Evolutionary conservation across 2,888 invertebrate species (phyloP).

Genomic region (Cremastobaeus sp.): DNA sequence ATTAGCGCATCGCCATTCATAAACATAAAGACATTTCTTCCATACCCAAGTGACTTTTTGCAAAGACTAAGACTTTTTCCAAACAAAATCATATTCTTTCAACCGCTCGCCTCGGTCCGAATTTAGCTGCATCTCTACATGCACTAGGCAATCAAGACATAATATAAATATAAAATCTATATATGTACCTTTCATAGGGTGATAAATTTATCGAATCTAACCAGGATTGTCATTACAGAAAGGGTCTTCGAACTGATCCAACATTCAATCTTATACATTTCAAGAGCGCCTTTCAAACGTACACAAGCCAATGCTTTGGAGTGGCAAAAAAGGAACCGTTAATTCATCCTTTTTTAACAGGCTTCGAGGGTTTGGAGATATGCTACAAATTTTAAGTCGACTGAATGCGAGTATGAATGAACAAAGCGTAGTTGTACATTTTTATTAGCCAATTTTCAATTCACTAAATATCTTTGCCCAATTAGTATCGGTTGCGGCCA

Average conservation of each 20-base stretch:
- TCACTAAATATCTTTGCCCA: too few relatives aligned
- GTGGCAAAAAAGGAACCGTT: constrained; percentile 14
- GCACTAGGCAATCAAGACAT: constrained; percentile 13
- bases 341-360: constrained; percentile 1
- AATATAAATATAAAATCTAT: constrained; percentile 35
- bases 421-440: too few relatives aligned
- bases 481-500: too few relatives aligned
- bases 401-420: not conserved
- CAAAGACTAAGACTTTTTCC: too few relatives aligned
- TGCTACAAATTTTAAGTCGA: constrained; percentile 1
- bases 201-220: constrained; percentile 25
- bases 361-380: not conserved
- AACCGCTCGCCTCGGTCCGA: too few relatives aligned
- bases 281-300: constrained; percentile 10
- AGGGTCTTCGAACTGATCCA: constrained; percentile 5
- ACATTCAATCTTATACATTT: not conserved
- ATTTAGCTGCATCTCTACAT: too few relatives aligned
- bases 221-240: not conserved
- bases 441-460: too few relatives aligned
- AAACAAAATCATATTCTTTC: too few relatives aligned
- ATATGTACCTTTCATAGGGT: too few relatives aligned
- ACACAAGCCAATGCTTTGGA: constrained; percentile 10
- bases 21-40: too few relatives aligned
- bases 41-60: not conserved
- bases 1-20: constrained; percentile 14